Percentiles rank a stretch among this genome's conserved stretches.
phyloP scores from a whole-genome alignment of 2,113 vertebrate species.

The Nesoenas mayeri region DNA sequence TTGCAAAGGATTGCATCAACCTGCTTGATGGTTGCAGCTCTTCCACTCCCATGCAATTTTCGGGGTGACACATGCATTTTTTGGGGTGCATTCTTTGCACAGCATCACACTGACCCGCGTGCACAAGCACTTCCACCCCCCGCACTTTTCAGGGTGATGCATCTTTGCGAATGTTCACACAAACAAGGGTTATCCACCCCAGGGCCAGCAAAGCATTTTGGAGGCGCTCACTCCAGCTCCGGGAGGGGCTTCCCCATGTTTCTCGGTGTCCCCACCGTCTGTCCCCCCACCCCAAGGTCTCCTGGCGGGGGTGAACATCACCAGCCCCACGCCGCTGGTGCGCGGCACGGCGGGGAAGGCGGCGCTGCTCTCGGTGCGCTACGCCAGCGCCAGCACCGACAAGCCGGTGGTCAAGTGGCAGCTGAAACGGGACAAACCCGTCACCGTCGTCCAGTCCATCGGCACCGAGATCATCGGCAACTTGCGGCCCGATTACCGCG shows the following conservation, averaged over 20 bases:
- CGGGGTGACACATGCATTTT: too few relatives aligned
- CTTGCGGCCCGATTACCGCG: conserved; percentile 86
- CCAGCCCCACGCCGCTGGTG: conserved; percentile 82
- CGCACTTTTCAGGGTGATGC: neutral
- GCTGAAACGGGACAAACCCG: conserved; percentile 86
- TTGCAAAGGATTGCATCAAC: too few relatives aligned
- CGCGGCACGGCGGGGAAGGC: conserved; percentile 84
- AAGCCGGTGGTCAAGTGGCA: conserved; percentile 95
- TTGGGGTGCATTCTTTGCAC: too few relatives aligned
- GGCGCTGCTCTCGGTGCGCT: conserved; percentile 89
- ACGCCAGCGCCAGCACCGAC: conserved; percentile 87
- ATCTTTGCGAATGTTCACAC: too few relatives aligned
- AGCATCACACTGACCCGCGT: too few relatives aligned
- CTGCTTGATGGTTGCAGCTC: neutral
- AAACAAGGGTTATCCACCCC: neutral
- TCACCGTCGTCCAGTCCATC: conserved; percentile 93
- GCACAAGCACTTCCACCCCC: too few relatives aligned
- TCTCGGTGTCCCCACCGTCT: neutral
- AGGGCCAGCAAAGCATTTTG: fast-evolving
- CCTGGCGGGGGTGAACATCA: conserved; percentile 89
- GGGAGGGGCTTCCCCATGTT: neutral
- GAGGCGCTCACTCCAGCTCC: neutral
- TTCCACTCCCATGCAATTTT: neutral
- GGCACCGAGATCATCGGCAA: conserved; percentile 94
- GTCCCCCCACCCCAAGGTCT: conserved; percentile 69